Percentiles rank a stretch among this genome's conserved stretches.
phyloP scores from a whole-genome alignment of 2,797 vertebrate species.

The Orientallactaga sibirica region DNA sequence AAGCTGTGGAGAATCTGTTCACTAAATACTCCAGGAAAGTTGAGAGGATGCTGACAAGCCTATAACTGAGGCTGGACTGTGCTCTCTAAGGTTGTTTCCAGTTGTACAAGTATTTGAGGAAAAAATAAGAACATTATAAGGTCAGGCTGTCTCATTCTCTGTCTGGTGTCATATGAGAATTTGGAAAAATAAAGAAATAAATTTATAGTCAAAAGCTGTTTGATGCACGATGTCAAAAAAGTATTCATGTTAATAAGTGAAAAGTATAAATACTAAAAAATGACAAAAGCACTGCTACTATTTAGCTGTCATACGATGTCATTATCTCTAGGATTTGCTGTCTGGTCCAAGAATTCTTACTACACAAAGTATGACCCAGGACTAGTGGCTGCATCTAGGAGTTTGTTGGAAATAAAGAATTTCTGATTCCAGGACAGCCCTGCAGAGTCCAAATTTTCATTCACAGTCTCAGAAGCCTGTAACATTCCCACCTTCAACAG shows the following conservation, averaged over 20 bases:
- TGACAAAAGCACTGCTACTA: not conserved
- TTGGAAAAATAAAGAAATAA: not conserved
- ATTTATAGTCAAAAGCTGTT: slow-evolving; percentile 30
- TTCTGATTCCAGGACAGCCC: not conserved
- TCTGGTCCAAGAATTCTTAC: not conserved
- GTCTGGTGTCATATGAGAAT: not conserved
- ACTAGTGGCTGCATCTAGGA: not conserved
- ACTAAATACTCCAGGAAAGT: not conserved
- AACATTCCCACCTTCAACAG: not conserved
- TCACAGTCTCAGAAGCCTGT: not conserved
- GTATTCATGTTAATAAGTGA: not conserved
- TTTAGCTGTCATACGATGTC: slow-evolving; percentile 7
- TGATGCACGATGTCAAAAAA: not conserved
- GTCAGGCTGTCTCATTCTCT: not conserved
- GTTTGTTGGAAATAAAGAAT: not conserved
- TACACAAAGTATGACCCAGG: not conserved
- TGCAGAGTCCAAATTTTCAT: not conserved
- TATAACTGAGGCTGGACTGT: not conserved
- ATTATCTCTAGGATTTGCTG: not conserved
- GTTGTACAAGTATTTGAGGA: not conserved
- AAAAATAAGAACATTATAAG: not conserved
- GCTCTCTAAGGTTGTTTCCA: slow-evolving; percentile 6
- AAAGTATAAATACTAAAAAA: slow-evolving; percentile 47
- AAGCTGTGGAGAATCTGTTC: not conserved
- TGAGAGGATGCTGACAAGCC: not conserved